Percentiles rank a stretch among this genome's conserved stretches.
These are phyloP conservation scores for Naso thynnoides DNA, from an alignment of 2,797 vertebrate species.

Conservation along the genomic window DNA sequence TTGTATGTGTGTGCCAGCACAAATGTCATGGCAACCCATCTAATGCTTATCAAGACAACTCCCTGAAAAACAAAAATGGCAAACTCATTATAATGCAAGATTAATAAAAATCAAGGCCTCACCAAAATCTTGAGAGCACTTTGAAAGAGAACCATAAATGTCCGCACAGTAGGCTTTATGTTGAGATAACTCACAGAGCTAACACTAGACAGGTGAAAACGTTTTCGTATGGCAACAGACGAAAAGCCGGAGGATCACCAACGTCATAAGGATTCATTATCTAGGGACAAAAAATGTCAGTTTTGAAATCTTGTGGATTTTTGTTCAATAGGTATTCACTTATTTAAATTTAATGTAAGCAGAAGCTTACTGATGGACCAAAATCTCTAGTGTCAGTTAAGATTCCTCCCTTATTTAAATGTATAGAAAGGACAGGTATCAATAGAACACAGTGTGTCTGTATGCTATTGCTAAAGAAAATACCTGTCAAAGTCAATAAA, in stretches of 20 bases:
- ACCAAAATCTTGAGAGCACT: not conserved
- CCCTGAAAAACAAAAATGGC: not conserved
- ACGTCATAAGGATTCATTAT: not conserved
- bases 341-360: not conserved
- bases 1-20: too few species aligned
- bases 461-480: too few species aligned
- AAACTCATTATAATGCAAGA: not conserved
- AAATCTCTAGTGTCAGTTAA: not conserved
- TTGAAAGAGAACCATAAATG: not conserved
- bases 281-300: not conserved
- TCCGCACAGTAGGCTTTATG: not conserved
- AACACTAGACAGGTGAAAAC: not conserved
- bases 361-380: not conserved
- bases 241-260: not conserved
- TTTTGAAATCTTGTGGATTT: not conserved
- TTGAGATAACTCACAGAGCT: not conserved
- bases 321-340: not conserved
- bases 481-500: constrained; percentile 19
- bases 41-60: not conserved
- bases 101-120: not conserved
- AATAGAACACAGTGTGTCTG: not conserved
- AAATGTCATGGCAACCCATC: not conserved
- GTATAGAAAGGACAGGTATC: not conserved
- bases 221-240: not conserved
- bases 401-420: not conserved